phyloP scores from a whole-genome alignment of 2,113 vertebrate genomes.

The Oxygymnocypris stewartii region DNA sequence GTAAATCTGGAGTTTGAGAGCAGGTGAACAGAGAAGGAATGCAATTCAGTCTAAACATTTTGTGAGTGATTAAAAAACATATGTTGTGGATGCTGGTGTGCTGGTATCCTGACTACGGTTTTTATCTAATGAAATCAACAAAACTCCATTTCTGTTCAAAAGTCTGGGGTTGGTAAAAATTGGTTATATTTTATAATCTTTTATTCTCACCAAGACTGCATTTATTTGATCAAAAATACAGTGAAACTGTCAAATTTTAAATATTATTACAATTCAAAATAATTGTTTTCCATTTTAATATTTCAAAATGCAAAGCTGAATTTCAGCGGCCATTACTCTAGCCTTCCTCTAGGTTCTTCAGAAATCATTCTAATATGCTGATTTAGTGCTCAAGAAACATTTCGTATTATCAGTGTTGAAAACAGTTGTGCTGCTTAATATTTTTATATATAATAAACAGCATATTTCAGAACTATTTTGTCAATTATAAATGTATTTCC shows the following conservation, averaged over 20 bases:
- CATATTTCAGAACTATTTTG: too few species aligned
- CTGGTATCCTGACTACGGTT: neutral
- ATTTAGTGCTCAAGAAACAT: neutral
- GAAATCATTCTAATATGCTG: neutral
- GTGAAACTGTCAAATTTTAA: too few species aligned
- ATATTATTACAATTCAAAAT: too few species aligned
- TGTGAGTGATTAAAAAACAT: neutral
- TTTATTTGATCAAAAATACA: too few species aligned
- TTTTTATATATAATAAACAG: neutral
- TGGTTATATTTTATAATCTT: too few species aligned
- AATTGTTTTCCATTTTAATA: too few species aligned
- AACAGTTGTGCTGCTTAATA: neutral
- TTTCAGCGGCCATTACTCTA: too few species aligned
- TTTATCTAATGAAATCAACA: neutral
- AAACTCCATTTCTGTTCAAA: neutral
- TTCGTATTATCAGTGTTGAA: neutral
- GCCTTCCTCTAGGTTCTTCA: too few species aligned
- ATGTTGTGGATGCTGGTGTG: neutral
- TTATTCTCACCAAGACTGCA: too few species aligned
- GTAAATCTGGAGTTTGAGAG: neutral
- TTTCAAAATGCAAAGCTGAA: too few species aligned
- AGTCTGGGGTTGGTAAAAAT: neutral
- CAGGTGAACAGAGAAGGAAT: constrained; percentile 26
- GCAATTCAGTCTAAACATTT: neutral
- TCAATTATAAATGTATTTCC: too few species aligned